These are phyloP conservation scores for Eulemur albifrons DNA, from an alignment of 2,797 vertebrate species.

Conservation along the genomic window DNA sequence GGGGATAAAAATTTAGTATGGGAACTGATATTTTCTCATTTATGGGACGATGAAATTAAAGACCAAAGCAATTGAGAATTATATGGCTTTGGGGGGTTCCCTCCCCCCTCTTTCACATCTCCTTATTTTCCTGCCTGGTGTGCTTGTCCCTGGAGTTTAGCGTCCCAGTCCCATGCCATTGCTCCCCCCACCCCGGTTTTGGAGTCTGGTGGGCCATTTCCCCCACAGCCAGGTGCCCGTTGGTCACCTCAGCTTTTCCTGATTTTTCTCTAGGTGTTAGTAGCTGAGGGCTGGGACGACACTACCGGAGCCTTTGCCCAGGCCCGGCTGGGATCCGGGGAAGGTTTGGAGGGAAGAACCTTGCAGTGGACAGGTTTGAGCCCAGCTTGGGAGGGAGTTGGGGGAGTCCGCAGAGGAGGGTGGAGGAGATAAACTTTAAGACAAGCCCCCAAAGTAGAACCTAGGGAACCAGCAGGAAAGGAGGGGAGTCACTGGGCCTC, in stretches of 20 bases:
- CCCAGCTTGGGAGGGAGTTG: neutral
- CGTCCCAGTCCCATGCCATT: neutral
- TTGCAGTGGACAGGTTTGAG: neutral
- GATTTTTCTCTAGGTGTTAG: neutral
- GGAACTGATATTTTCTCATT: conserved; percentile 87
- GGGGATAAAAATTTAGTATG: conserved; percentile 87
- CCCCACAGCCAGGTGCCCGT: neutral
- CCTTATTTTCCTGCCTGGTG: conserved; percentile 67
- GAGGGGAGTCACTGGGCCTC: neutral
- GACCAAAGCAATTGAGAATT: conserved; percentile 82
- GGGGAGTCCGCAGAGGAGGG: neutral
- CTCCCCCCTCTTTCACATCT: conserved; percentile 56
- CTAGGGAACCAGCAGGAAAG: neutral
- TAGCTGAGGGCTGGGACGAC: neutral
- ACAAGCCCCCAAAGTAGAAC: neutral
- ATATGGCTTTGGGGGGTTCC: conserved; percentile 71
- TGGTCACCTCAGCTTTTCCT: neutral
- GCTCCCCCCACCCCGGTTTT: neutral
- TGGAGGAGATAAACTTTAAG: conserved; percentile 46
- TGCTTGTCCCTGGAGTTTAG: conserved; percentile 53
- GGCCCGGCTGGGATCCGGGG: neutral
- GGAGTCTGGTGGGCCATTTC: neutral
- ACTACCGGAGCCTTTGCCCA: neutral
- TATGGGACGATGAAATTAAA: conserved; percentile 87
- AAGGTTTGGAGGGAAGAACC: neutral